A percentile compares a stretch with the other conserved stretches of the same genome.
Evolutionary conservation across 2,113 vertebrate genomes (phyloP).

Genomic region (Nicator chloris): DNA sequence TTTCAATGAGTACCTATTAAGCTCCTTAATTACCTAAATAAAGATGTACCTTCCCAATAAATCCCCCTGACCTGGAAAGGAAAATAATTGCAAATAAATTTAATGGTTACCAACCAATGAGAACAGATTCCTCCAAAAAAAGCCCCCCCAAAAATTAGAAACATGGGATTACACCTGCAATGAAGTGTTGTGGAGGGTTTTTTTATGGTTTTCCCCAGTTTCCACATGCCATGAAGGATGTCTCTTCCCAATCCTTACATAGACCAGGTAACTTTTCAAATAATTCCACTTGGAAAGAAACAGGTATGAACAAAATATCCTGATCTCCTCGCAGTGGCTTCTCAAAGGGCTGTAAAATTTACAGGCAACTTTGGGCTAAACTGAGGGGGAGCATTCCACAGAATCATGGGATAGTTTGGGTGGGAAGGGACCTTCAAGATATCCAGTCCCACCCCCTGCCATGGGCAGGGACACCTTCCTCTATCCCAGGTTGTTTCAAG

Average conservation of each 20-base stretch:
- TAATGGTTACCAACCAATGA: neutral
- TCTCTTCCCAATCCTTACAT: fast-evolving
- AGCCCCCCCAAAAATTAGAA: neutral
- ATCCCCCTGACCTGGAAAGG: neutral
- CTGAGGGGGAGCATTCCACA: neutral
- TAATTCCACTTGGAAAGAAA: neutral
- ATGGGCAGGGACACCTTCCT: neutral
- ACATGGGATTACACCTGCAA: neutral
- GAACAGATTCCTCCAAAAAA: neutral
- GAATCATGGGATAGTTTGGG: neutral
- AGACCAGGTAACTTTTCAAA: neutral
- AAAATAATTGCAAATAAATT: neutral
- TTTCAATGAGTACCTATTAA: neutral
- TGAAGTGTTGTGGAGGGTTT: neutral
- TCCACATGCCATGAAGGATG: neutral
- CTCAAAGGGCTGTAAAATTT: neutral
- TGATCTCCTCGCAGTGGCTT: neutral
- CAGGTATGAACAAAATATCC: neutral
- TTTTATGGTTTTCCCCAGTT: fast-evolving
- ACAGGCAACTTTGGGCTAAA: neutral
- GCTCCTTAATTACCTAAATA: conserved; percentile 30
- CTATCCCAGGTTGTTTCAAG: neutral
- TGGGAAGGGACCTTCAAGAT: neutral
- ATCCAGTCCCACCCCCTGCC: neutral
- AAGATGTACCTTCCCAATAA: neutral